Conservation (phyloP, 2,797 vertebrate species). For the Hyperoplus immaculatus region DNA sequence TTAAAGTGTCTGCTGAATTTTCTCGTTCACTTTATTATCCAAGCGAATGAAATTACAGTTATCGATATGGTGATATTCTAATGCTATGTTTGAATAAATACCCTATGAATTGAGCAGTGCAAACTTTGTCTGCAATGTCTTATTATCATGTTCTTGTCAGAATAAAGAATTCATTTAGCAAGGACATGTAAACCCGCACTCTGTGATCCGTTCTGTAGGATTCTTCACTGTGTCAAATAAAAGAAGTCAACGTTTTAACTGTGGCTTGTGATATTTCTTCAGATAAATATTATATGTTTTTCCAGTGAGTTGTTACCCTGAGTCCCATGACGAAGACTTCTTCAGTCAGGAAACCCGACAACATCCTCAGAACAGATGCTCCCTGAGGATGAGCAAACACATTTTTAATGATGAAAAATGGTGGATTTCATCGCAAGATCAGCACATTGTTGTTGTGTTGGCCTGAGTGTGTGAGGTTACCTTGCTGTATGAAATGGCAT, state of each 20-base stretch:
- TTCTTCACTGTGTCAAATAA: background rate
- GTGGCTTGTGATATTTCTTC: background rate
- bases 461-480: slow-evolving; percentile 32
- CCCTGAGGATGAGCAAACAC: slow-evolving; percentile 82
- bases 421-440: background rate
- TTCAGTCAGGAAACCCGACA: slow-evolving; percentile 91
- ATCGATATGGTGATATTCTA: background rate
- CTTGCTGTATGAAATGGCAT: slow-evolving; percentile 88
- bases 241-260: background rate
- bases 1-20: no score
- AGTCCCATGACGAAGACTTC: slow-evolving; percentile 88
- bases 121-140: no score
- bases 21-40: background rate
- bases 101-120: background rate
- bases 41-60: background rate
- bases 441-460: background rate
- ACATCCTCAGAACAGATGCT: slow-evolving; percentile 93
- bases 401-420: background rate
- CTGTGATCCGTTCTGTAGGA: background rate
- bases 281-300: background rate
- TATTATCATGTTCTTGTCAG: no score
- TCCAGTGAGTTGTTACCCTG: slow-evolving; percentile 78
- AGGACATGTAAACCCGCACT: background rate
- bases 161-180: background rate
- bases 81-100: background rate